These are phyloP conservation scores for Himantopus leucocephalus DNA, from an alignment of 2,113 vertebrate genomes.

Conservation along the genomic window DNA sequence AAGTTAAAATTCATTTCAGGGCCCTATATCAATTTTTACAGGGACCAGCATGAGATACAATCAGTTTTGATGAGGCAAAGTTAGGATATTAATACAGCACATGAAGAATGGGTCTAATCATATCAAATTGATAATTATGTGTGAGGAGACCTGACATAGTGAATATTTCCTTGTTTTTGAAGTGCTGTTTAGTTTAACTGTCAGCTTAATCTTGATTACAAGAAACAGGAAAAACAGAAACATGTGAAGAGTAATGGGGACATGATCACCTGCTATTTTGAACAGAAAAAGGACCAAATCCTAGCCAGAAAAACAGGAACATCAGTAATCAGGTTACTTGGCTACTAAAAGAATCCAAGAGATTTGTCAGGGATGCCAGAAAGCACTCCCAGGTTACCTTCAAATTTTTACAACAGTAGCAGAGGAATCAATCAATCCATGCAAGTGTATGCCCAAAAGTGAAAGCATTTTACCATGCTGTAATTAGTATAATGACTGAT, in stretches of 20 bases:
- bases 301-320: not conserved
- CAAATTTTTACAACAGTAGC: constrained; percentile 26
- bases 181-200: not conserved
- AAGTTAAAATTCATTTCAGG: not conserved
- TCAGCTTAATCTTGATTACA: not conserved
- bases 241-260: not conserved
- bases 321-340: not conserved
- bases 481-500: constrained; percentile 50
- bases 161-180: not conserved
- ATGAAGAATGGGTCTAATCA: not conserved
- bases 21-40: not conserved
- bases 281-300: not conserved
- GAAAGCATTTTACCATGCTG: constrained; percentile 5
- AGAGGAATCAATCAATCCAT: constrained; percentile 52
- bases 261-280: not conserved
- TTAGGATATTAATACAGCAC: not conserved
- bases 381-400: constrained; percentile 12
- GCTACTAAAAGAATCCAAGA: not conserved
- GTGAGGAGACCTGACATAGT: not conserved
- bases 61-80: not conserved
- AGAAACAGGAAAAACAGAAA: not conserved
- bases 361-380: constrained; percentile 9
- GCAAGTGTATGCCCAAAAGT: constrained; percentile 18
- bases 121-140: not conserved
- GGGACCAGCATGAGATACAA: not conserved